Percentiles rank a stretch among this genome's conserved stretches.
Evolutionary conservation across 2,113 vertebrate genomes (phyloP).

Genomic region (Lagopus muta): DNA sequence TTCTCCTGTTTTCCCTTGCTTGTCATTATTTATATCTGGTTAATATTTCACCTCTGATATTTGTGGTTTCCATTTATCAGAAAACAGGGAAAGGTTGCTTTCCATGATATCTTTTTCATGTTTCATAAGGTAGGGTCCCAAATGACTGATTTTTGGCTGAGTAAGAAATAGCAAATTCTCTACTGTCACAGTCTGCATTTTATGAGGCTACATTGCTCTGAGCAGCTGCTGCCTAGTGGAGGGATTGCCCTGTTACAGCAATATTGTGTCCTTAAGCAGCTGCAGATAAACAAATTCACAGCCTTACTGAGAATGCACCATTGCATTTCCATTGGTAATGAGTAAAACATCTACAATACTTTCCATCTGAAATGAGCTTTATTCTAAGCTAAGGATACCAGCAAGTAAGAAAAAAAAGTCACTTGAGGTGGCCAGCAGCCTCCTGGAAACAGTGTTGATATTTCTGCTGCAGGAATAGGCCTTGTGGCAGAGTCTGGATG

Average conservation of each 20-base stretch:
- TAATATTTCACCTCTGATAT: not conserved
- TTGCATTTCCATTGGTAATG: not conserved
- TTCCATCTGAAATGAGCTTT: conserved; percentile 25
- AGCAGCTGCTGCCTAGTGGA: conserved; percentile 12
- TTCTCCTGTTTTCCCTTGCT: not conserved
- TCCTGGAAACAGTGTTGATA: not conserved
- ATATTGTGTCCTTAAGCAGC: not conserved
- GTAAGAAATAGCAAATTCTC: not conserved
- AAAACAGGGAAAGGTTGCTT: not conserved
- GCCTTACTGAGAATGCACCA: not conserved
- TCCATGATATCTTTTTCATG: conserved; percentile 6
- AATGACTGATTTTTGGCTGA: conserved; percentile 18
- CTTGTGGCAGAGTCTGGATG: not conserved
- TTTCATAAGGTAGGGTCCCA: not conserved
- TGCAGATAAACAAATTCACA: conserved; percentile 24
- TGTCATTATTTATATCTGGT: conserved; percentile 19
- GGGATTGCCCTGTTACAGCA: conserved; percentile 23
- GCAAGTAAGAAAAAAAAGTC: not conserved
- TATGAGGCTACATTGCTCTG: not conserved
- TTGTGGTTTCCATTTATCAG: not conserved
- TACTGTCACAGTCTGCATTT: conserved; percentile 7
- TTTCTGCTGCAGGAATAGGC: not conserved
- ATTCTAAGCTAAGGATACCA: conserved; percentile 18
- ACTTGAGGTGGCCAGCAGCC: not conserved
- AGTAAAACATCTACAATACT: not conserved